Evolutionary conservation across 2,113 vertebrate genomes (phyloP).

Genomic region (Campylorhamphus procurvoides): DNA sequence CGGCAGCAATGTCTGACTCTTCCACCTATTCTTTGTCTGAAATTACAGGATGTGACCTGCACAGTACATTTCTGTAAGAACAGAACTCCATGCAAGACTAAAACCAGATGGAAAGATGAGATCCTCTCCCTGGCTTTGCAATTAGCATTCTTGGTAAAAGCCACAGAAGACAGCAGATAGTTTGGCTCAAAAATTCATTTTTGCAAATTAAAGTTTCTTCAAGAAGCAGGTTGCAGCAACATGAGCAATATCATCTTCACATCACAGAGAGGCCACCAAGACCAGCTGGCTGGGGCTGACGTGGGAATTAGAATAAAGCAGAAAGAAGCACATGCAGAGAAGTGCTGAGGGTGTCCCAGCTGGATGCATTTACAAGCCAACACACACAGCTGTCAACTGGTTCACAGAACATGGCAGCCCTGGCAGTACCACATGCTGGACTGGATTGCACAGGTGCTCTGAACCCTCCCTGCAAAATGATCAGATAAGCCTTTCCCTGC

Average conservation of each 20-base stretch:
- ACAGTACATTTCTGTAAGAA: background rate
- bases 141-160: background rate
- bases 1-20: background rate
- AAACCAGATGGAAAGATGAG: background rate
- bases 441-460: background rate
- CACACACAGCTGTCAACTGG: background rate
- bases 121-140: background rate
- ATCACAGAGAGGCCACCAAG: background rate
- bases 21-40: background rate
- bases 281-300: background rate
- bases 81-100: background rate
- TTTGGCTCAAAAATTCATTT: background rate
- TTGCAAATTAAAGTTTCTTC: background rate
- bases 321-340: background rate
- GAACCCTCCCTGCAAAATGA: background rate
- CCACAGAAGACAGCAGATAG: background rate
- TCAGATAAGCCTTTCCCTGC: background rate
- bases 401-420: background rate
- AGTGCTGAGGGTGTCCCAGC: background rate
- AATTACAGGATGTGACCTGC: background rate
- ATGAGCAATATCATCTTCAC: rapidly evolving
- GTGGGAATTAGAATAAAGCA: background rate
- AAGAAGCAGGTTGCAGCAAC: background rate
- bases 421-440: background rate
- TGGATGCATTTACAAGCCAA: background rate